A percentile compares a stretch with the other conserved stretches of the same genome.
Conservation (phyloP, 2,888 invertebrate species). For the Boloria euphrosyne region DNA sequence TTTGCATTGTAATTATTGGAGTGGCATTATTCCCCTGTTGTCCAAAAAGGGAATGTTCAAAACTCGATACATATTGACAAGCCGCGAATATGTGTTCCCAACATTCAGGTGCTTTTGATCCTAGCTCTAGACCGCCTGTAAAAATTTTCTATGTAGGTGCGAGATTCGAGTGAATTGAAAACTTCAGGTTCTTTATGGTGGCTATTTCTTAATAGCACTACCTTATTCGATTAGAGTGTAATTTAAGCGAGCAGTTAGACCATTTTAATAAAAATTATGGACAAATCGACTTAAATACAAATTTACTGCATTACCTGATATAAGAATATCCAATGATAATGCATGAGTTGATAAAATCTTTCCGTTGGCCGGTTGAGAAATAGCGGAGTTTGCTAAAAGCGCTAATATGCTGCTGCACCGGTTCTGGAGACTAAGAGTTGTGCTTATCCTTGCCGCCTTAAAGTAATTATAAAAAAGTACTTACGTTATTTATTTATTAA, state of each 20-base stretch:
- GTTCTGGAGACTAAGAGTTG: conserved; percentile 92
- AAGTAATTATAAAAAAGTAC: conserved; percentile 28
- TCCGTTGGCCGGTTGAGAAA: conserved; percentile 89
- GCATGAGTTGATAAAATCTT: conserved; percentile 94
- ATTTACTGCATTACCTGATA: conserved; percentile 80
- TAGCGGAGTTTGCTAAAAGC: conserved; percentile 93
- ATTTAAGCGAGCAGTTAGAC: too few relatives aligned
- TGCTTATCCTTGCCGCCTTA: conserved; percentile 93
- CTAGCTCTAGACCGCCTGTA: conserved; percentile 91
- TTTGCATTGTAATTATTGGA: conserved; percentile 85
- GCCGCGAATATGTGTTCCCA: conserved; percentile 98
- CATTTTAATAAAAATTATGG: too few relatives aligned
- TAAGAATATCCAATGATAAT: conserved; percentile 94
- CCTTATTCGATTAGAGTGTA: too few relatives aligned
- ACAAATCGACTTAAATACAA: neutral
- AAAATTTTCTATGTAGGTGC: neutral
- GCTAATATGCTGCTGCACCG: conserved; percentile 95
- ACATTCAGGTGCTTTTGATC: conserved; percentile 95
- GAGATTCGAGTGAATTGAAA: too few relatives aligned
- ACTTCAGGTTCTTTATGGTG: too few relatives aligned
- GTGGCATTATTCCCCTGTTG: conserved; percentile 87
- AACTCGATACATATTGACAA: conserved; percentile 94
- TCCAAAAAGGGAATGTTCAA: conserved; percentile 95
- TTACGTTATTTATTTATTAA: too few relatives aligned
- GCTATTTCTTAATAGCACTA: too few relatives aligned